phyloP scores from a whole-genome alignment of 2,113 vertebrate species.

The Gymnocephalus cernua region DNA sequence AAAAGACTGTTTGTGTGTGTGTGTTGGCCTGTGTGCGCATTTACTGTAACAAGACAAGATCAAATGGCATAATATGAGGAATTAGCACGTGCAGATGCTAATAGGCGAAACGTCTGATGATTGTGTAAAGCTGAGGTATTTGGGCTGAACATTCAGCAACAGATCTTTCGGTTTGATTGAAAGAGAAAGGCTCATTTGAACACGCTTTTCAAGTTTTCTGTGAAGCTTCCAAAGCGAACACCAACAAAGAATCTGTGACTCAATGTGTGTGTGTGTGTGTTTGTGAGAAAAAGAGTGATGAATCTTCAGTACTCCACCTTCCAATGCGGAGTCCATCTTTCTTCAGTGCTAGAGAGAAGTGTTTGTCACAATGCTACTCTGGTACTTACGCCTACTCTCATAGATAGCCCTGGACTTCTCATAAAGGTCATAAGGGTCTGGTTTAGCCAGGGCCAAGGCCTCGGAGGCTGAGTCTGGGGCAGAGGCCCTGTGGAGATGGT shows the following conservation, averaged over 20 bases:
- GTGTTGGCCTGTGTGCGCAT: neutral
- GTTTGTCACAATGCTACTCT: constrained; percentile 27
- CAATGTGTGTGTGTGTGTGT: constrained; percentile 5
- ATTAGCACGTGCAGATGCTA: constrained; percentile 11
- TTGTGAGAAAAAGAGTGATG: constrained; percentile 1
- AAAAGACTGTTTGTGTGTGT: neutral
- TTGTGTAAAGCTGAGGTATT: neutral
- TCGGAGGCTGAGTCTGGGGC: constrained; percentile 92
- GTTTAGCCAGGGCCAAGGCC: constrained; percentile 91
- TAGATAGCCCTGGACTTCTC: constrained; percentile 98
- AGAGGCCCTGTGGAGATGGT: constrained; percentile 91
- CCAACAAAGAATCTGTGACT: neutral
- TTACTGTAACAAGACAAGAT: constrained; percentile 4
- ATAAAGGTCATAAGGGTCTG: constrained; percentile 97
- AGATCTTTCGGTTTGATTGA: constrained; percentile 16
- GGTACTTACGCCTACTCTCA: constrained; percentile 99
- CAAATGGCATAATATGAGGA: neutral
- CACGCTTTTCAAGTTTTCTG: neutral
- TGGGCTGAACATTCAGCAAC: neutral
- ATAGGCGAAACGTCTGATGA: neutral
- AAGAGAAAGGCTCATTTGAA: neutral
- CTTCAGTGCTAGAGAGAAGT: constrained; percentile 11
- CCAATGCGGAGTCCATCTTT: neutral
- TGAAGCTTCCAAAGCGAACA: neutral
- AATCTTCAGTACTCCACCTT: constrained; percentile 10